Evolutionary conservation across 2,797 vertebrate species (phyloP), one percentile per base, ranked within the genome.

Genomic region (Etheostoma perlongum): DNA sequence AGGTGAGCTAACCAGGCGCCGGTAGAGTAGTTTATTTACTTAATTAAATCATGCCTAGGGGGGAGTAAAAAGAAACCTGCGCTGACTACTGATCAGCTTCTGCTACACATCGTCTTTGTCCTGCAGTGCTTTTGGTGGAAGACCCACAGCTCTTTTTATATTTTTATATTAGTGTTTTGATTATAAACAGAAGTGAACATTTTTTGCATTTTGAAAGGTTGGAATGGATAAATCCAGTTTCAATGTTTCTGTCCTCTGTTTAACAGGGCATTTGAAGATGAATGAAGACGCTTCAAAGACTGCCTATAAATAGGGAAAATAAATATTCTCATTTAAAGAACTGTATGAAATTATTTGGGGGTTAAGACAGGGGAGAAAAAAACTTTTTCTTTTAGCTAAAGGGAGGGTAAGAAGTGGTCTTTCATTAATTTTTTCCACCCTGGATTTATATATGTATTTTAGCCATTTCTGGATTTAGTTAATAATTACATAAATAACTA

Each of bases 21-120:
- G 5, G 5, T 5, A 30, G 44, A 60, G 65, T 40, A 63, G 58
- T 16, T 79, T 82, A 61, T 77, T 76, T 62, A 60, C 64, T 77
- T 69, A 72, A 88, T 84, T 67, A 83, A 82, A 72, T 74, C 47
- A 57, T 14, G 55, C 51, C 42, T 3, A 10, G 16, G 46, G 74
- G 49, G 55, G 21, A 64, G 61, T 44, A 21, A 70, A 67, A 19
- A 21, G 69, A 64, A 81, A 73, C 72, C 73, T 78, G 87, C 14
- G 1, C 57, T 40, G 76, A 87, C 66, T 89, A 61, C 81, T 57
- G 72, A 91, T 90, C 69, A 85, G 74, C 76, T 7, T 33, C 66
- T 77, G 68, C 3, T 21, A 3, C 49, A 48, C 53, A 61, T 72
- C 5, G 33, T 23, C 71, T 73, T 81, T 1, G 63, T 60, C 68